These are phyloP conservation scores for Agrypnus murinus DNA, from an alignment of 2,888 invertebrate genomes.

Conservation along the genomic window DNA sequence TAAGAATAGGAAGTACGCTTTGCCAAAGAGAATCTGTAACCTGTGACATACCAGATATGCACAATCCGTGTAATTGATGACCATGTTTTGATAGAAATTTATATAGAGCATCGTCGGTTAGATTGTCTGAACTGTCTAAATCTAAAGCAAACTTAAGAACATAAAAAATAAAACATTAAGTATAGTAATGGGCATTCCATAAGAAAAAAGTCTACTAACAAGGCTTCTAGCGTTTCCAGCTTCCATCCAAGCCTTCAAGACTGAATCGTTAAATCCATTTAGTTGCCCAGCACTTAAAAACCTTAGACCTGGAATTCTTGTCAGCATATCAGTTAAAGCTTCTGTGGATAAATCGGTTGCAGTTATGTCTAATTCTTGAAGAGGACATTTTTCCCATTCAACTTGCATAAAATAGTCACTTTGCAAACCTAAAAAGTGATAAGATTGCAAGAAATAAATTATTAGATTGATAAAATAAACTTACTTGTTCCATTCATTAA, in stretches of 20 bases:
- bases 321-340: constrained; percentile 93
- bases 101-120: constrained; percentile 93
- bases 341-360: constrained; percentile 97
- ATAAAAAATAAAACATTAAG: background rate
- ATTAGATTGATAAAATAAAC: constrained; percentile 50
- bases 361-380: constrained; percentile 97
- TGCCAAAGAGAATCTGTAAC: constrained; percentile 99
- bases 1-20: constrained; percentile 92
- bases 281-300: constrained; percentile 97
- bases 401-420: constrained; percentile 96
- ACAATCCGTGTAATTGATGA: constrained; percentile 89
- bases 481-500: constrained; percentile 98
- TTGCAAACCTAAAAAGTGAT: constrained; percentile 80
- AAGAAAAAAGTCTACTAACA: too few relatives aligned
- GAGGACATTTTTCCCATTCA: constrained; percentile 96
- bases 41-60: constrained; percentile 96
- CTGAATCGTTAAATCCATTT: constrained; percentile 97
- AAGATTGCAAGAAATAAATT: constrained; percentile 23
- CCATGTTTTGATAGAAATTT: constrained; percentile 95
- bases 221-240: constrained; percentile 82
- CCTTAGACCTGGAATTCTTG: constrained; percentile 87
- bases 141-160: constrained; percentile 86
- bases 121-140: constrained; percentile 95
- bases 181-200: background rate
- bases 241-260: constrained; percentile 93